Percentiles rank a stretch among this genome's conserved stretches.
phyloP scores from a whole-genome alignment of 2,888 invertebrate species.

The Myopa tessellatipennis region DNA sequence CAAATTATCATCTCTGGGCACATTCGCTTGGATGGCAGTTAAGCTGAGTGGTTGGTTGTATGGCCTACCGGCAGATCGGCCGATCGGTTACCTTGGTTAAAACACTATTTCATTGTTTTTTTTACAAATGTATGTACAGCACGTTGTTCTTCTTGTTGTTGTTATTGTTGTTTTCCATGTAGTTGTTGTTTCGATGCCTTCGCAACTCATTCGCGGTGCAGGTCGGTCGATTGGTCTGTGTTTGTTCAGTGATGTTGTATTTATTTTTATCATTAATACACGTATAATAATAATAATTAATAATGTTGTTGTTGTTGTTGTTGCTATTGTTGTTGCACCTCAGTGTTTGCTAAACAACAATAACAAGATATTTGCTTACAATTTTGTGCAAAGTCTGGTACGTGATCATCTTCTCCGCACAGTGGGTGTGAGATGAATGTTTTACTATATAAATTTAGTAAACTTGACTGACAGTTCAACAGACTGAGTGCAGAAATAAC shows the following conservation, averaged over 20 bases:
- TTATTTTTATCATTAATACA: slow-evolving; percentile 20
- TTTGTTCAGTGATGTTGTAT: slow-evolving; percentile 7
- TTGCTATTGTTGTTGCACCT: neutral
- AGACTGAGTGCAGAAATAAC: too few relatives aligned
- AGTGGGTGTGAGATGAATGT: neutral
- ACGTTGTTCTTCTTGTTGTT: neutral
- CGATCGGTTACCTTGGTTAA: neutral
- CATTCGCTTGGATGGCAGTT: too few relatives aligned
- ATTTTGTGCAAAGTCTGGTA: neutral
- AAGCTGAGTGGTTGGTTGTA: too few relatives aligned
- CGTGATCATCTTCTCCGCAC: neutral
- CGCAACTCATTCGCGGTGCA: neutral
- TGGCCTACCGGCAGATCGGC: neutral
- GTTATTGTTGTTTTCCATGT: neutral
- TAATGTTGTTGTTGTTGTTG: slow-evolving; percentile 3
- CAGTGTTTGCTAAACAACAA: neutral
- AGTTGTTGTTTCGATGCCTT: neutral
- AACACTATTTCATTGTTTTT: slow-evolving; percentile 7
- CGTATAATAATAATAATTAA: neutral
- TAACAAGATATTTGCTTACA: too few relatives aligned
- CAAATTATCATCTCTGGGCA: too few relatives aligned
- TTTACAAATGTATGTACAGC: neutral
- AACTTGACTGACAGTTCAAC: too few relatives aligned
- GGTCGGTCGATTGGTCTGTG: neutral
- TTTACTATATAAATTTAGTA: too few relatives aligned